phyloP scores from a whole-genome alignment of 2,797 vertebrate genomes.

The Microctenopoma steveboyesi region DNA sequence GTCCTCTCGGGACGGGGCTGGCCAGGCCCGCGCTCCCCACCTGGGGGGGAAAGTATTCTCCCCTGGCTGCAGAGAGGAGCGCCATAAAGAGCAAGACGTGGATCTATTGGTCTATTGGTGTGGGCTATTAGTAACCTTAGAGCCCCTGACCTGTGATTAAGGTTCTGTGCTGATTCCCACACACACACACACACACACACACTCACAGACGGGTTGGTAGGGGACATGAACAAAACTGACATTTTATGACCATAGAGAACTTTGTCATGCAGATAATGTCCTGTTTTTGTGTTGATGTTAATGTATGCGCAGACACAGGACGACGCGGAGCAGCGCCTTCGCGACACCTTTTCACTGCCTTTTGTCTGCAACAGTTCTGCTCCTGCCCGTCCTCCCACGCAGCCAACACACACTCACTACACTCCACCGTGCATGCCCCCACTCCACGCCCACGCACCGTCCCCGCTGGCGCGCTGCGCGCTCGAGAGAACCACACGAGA shows the following conservation, averaged over 20 bases:
- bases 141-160: constrained; percentile 85
- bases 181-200: constrained; percentile 65
- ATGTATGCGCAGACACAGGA: constrained; percentile 64
- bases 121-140: constrained; percentile 87
- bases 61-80: constrained; percentile 79
- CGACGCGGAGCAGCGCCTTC: constrained; percentile 25
- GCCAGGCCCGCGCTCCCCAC: constrained; percentile 76
- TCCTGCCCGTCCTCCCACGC: constrained; percentile 38
- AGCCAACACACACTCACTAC: constrained; percentile 1
- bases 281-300: constrained; percentile 55
- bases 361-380: constrained; percentile 33
- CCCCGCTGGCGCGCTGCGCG: constrained; percentile 24
- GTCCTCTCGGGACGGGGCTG: constrained; percentile 81
- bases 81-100: constrained; percentile 82
- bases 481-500: constrained; percentile 26
- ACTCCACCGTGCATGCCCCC: constrained; percentile 11
- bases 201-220: constrained; percentile 44
- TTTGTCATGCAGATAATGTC: constrained; percentile 70
- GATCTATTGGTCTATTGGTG: constrained; percentile 81
- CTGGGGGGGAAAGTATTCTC: constrained; percentile 81
- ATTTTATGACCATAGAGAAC: constrained; percentile 73
- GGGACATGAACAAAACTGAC: constrained; percentile 51
- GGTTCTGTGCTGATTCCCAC: constrained; percentile 85
- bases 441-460: constrained; percentile 26
- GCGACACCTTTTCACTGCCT: constrained; percentile 40